Conservation (phyloP, 2,113 vertebrate species). For the Panthera tigris region DNA sequence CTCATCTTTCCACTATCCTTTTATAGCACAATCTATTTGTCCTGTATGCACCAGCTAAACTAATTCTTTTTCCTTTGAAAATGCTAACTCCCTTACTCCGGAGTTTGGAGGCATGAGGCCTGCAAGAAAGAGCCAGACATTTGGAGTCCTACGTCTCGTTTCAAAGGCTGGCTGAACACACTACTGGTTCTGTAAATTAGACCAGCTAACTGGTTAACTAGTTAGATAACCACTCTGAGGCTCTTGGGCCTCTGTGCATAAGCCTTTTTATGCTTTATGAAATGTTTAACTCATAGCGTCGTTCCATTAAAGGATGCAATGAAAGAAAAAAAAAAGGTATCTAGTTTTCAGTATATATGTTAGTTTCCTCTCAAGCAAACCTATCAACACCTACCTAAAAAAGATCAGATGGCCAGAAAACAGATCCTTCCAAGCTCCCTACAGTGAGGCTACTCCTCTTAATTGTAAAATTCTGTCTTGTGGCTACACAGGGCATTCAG, state of each 20-base stretch:
- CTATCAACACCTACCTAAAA: not conserved
- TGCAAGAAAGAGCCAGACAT: not conserved
- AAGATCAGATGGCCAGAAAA: not conserved
- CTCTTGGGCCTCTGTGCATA: not conserved
- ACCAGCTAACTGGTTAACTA: not conserved
- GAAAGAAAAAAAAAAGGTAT: not conserved
- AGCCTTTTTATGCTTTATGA: not conserved
- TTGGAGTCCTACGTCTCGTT: not conserved
- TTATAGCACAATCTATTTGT: not conserved
- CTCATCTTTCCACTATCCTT: not conserved
- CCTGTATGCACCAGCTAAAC: not conserved
- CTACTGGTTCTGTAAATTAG: not conserved
- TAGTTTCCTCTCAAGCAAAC: not conserved
- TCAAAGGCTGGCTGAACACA: not conserved
- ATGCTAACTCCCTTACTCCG: not conserved
- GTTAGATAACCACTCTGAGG: not conserved
- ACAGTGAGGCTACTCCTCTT: not conserved
- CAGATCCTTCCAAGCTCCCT: not conserved
- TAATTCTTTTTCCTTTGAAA: not conserved
- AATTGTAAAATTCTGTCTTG: not conserved
- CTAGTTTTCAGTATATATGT: not conserved
- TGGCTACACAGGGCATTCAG: not conserved
- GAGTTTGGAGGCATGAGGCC: not conserved
- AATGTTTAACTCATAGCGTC: not conserved
- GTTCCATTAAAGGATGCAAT: not conserved